Base-by-base conservation (phyloP, 2,888 invertebrate genomes). In the Aspidapion aeneum region DNA sequence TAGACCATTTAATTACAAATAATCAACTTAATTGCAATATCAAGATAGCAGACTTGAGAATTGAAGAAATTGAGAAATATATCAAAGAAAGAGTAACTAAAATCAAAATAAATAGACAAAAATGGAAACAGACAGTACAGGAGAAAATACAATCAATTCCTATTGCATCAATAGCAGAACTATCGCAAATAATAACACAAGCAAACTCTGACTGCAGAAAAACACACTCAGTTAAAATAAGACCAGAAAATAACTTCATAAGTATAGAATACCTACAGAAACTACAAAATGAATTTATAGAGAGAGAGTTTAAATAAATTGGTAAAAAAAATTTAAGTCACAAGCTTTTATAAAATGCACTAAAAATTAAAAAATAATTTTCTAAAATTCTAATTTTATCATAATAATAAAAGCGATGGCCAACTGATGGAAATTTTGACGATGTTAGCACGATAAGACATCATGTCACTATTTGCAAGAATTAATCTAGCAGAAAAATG, bases 1-100 rank as follows among this genome's bases (percentile, higher is more conserved):
- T 52, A 52, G 52, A 52, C n/a, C 52, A 19, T 19, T 3, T 52
- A n/a, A 52, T 52, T 18, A n/a, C 52, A 52, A 52, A 52, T n/a
- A 52, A 52, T 18, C 3, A 52, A 17, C n/a, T 52, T 5, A 52
- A 5, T 7, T 52, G 52, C 52, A 52, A 17, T 19, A n/a, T 52
- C 17, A n/a, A 52, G 3, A 7, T 52, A 19, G 7, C 3, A 19
- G 52, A 52, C 17, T 7, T 5, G 7, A 19, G 3, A 7, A 52
- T 7, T 35, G 12, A 35, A 35, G 35, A 35, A 35, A 35, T 35
- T 35, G 35, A 35, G 12, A 35, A 35, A 35, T 35, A 12, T 35
- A 35, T 7, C 12, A 35, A 35, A 35, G 35, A 35, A 35, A 35
- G 5, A 35, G 12, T 35, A 35, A 35, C 35, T 9, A 52, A 52